Evolutionary conservation across 2,888 invertebrate species (phyloP).

Genomic region (Andrena marginata): DNA sequence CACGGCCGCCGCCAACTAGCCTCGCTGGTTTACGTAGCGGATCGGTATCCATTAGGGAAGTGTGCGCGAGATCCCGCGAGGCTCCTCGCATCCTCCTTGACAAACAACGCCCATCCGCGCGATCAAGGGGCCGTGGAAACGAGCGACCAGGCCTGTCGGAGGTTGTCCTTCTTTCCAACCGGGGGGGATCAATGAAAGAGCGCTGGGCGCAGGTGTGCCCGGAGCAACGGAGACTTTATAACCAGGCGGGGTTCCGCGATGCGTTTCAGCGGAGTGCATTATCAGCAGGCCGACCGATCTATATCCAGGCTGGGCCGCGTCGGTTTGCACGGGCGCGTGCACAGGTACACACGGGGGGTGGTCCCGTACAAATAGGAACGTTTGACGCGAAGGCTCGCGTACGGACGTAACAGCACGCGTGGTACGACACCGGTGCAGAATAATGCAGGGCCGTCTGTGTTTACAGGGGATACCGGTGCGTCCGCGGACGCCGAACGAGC

Average conservation of each 20-base stretch:
- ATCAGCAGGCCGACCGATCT: conserved; percentile 36
- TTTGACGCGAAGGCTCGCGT: conserved; percentile 53
- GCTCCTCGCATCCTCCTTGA: too few relatives aligned
- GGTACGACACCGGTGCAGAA: conserved; percentile 55
- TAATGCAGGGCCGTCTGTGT: conserved; percentile 62
- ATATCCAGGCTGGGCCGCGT: conserved; percentile 46
- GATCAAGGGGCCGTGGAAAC: not conserved
- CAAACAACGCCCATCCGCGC: too few relatives aligned
- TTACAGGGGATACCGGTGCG: conserved; percentile 37
- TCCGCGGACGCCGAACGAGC: conserved; percentile 39
- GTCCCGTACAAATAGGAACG: conserved; percentile 47
- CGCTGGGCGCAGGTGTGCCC: conserved; percentile 3
- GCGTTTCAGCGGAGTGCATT: conserved; percentile 51
- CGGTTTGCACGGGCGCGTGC: conserved; percentile 40
- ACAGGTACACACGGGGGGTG: conserved; percentile 49
- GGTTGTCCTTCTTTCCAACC: not conserved
- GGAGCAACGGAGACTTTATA: conserved; percentile 15
- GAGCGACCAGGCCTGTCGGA: not conserved
- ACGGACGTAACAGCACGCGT: conserved; percentile 16
- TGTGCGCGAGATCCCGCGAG: too few relatives aligned
- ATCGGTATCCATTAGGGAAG: too few relatives aligned
- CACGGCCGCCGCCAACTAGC: not conserved
- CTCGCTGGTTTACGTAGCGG: not conserved
- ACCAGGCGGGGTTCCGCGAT: conserved; percentile 9
- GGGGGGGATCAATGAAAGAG: not conserved